Evolutionary conservation across 2,888 invertebrate genomes (phyloP).

Genomic region (Lasioglossum malachurum): DNA sequence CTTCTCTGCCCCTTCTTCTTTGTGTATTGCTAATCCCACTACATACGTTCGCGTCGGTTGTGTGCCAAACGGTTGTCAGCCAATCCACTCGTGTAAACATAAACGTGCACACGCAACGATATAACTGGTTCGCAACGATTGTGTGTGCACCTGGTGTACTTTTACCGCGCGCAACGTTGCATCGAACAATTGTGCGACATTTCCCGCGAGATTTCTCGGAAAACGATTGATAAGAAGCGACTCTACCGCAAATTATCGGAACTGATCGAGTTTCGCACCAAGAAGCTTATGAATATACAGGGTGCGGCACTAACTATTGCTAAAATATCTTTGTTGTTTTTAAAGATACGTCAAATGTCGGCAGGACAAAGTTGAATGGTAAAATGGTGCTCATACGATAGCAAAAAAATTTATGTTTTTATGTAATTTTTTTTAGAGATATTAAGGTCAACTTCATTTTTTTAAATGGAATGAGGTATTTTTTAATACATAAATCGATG

Average conservation of each 20-base stretch:
- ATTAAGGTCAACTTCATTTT: no score
- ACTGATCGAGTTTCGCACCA: no score
- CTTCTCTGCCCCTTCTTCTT: not conserved
- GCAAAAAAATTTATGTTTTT: no score
- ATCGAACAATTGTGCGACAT: not conserved
- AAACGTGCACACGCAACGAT: not conserved
- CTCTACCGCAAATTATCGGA: not conserved
- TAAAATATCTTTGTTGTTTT: no score
- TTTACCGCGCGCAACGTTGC: not conserved
- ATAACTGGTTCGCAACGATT: not conserved
- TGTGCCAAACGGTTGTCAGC: conserved; percentile 30
- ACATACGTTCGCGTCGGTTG: not conserved
- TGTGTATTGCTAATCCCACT: conserved; percentile 27
- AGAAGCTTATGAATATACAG: no score
- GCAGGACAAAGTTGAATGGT: no score
- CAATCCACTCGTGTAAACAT: not conserved
- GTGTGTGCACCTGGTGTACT: not conserved
- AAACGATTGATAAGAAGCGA: not conserved
- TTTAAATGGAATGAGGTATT: no score
- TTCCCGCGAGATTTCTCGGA: not conserved
- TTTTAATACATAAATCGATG: no score
- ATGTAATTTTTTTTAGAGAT: no score
- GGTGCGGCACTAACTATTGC: no score
- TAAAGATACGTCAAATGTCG: no score
- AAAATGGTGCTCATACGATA: no score